Conservation (phyloP, 2,113 vertebrate species). For the Acanthochromis polyacanthus region DNA sequence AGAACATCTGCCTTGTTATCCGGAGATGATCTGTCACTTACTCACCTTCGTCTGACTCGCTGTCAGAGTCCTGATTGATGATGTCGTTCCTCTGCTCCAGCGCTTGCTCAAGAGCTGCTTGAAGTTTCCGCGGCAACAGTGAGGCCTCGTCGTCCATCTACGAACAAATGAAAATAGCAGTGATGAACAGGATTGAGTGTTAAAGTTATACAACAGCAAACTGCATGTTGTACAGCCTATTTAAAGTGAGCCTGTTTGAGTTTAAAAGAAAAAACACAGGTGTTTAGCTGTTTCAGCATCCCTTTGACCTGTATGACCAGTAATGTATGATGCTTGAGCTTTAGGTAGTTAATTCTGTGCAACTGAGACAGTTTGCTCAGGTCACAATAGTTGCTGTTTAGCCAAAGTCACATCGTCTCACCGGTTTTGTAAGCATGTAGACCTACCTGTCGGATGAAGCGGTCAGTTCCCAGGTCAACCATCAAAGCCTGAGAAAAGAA, state of each 20-base stretch:
- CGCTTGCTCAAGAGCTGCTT: slow-evolving; percentile 97
- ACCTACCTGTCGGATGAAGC: slow-evolving; percentile 96
- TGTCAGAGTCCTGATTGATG: slow-evolving; percentile 97
- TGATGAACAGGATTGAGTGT: slow-evolving; percentile 59
- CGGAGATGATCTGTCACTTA: slow-evolving; percentile 44
- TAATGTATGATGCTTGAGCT: not conserved
- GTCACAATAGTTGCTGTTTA: not conserved
- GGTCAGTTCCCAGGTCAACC: slow-evolving; percentile 96
- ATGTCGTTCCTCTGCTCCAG: slow-evolving; percentile 97
- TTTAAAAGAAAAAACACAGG: not conserved
- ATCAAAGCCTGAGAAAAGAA: slow-evolving; percentile 90
- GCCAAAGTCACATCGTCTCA: not conserved
- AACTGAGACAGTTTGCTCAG: slow-evolving; percentile 6
- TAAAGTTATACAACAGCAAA: slow-evolving; percentile 9
- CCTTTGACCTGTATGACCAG: not conserved
- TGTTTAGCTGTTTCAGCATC: not conserved
- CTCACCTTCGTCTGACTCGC: slow-evolving; percentile 98
- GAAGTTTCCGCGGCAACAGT: slow-evolving; percentile 95
- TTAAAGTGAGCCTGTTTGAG: not conserved
- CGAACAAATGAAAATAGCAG: slow-evolving; percentile 57
- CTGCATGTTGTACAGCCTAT: slow-evolving; percentile 36
- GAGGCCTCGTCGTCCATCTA: slow-evolving; percentile 99
- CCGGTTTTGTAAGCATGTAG: not conserved
- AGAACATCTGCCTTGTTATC: slow-evolving; percentile 40
- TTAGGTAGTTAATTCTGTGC: not conserved